Evolutionary conservation across 2,888 invertebrate species (phyloP).

Genomic region (Steinernema scapterisci): DNA sequence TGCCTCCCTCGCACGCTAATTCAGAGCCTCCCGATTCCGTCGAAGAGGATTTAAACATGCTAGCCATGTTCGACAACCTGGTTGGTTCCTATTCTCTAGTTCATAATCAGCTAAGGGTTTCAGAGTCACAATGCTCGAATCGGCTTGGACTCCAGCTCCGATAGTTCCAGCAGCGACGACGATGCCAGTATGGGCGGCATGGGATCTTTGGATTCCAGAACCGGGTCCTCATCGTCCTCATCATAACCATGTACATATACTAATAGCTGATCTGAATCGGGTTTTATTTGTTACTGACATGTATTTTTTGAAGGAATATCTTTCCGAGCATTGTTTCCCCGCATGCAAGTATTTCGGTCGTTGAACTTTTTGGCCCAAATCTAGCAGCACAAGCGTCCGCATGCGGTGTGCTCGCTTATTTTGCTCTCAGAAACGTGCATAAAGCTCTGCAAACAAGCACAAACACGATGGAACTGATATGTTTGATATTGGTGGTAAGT

Average conservation of each 20-base stretch:
- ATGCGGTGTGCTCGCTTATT: too few species aligned
- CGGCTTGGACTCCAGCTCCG: not conserved
- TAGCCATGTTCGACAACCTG: constrained; percentile 41
- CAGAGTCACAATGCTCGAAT: not conserved
- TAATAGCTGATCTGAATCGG: too few species aligned
- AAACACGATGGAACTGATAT: too few species aligned
- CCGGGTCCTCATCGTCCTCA: not conserved
- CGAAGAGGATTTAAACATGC: constrained; percentile 45
- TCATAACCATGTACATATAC: not conserved
- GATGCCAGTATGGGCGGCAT: not conserved
- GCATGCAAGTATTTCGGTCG: too few species aligned
- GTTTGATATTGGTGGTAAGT: too few species aligned
- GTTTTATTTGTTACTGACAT: too few species aligned
- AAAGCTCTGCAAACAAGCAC: too few species aligned
- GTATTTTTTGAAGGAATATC: too few species aligned
- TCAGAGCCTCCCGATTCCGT: constrained; percentile 37
- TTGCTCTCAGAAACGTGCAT: too few species aligned
- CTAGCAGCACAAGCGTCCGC: too few species aligned
- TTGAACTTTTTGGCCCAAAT: too few species aligned
- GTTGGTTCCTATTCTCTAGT: not conserved
- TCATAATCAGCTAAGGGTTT: not conserved
- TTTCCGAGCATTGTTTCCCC: too few species aligned
- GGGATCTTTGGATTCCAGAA: not conserved
- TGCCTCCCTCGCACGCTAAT: constrained; percentile 1
- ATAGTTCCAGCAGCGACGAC: not conserved